Evolutionary conservation across 2,888 invertebrate genomes (phyloP).

Genomic region (Pyralis farinalis): DNA sequence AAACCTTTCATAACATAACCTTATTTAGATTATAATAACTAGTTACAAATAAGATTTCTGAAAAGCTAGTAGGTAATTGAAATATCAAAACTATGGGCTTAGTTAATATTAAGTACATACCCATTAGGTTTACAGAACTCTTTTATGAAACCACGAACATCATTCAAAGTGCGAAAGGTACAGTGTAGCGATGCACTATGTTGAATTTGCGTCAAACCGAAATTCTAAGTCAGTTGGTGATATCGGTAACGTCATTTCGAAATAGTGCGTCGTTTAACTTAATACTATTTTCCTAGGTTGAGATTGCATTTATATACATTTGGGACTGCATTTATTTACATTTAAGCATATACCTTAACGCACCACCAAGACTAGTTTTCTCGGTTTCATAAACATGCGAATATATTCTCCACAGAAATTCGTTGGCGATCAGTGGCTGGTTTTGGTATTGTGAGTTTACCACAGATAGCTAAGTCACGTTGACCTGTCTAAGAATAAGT

Average conservation of each 20-base stretch:
- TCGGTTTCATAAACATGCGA: not conserved
- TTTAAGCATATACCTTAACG: not conserved
- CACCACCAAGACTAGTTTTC: conserved; percentile 1
- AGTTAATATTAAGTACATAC: no score
- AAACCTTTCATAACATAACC: not conserved
- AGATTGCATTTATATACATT: no score
- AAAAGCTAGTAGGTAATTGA: conserved; percentile 5
- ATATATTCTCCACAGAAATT: not conserved
- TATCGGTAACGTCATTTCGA: no score
- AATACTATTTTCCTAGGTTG: not conserved
- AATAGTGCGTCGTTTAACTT: not conserved
- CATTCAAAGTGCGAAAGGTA: no score
- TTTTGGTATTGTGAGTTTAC: no score
- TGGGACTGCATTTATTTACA: not conserved
- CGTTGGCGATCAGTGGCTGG: no score
- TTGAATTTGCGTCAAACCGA: no score
- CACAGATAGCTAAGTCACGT: no score
- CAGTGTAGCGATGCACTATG: no score
- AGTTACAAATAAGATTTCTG: conserved; percentile 6
- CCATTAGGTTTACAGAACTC: conserved; percentile 3
- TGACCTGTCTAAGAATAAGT: no score
- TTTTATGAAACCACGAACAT: not conserved
- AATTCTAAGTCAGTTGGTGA: no score
- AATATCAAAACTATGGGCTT: not conserved
- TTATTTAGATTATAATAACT: not conserved